These are phyloP conservation scores for Pheosia tremula DNA, from an alignment of 2,888 invertebrate species.

Conservation along the genomic window DNA sequence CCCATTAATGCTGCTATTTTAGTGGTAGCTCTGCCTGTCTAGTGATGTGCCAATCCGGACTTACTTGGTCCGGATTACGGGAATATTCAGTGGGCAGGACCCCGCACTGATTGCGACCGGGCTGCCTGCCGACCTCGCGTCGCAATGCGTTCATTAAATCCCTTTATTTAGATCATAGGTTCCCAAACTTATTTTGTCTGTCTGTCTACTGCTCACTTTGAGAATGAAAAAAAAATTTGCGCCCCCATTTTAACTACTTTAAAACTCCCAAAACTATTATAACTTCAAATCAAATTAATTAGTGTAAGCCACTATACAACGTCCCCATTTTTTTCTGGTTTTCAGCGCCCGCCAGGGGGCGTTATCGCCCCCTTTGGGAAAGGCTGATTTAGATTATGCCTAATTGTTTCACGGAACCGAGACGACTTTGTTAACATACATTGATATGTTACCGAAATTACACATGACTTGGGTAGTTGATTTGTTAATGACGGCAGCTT, in stretches of 20 bases:
- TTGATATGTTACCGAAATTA: neutral
- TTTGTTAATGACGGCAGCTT: too few relatives aligned
- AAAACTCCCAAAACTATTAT: too few relatives aligned
- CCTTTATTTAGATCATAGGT: neutral
- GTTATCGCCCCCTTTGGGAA: too few relatives aligned
- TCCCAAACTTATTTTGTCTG: neutral
- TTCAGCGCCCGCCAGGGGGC: too few relatives aligned
- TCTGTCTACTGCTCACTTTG: neutral
- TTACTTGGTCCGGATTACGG: neutral
- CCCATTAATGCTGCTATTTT: neutral
- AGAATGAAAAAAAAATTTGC: too few relatives aligned
- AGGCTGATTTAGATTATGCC: neutral
- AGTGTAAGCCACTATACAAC: too few relatives aligned
- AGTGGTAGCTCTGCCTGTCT: neutral
- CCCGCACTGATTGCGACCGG: neutral
- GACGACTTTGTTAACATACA: neutral
- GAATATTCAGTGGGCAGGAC: conserved; percentile 1
- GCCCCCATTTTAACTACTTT: too few relatives aligned
- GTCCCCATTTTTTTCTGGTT: too few relatives aligned
- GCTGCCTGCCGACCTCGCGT: neutral
- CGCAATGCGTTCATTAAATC: neutral
- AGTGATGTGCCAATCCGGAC: neutral
- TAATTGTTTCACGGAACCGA: neutral
- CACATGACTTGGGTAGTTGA: too few relatives aligned
- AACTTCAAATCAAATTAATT: too few relatives aligned